These are phyloP conservation scores for Macrotis lagotis DNA, from an alignment of 2,113 vertebrate species.

Conservation along the genomic window DNA sequence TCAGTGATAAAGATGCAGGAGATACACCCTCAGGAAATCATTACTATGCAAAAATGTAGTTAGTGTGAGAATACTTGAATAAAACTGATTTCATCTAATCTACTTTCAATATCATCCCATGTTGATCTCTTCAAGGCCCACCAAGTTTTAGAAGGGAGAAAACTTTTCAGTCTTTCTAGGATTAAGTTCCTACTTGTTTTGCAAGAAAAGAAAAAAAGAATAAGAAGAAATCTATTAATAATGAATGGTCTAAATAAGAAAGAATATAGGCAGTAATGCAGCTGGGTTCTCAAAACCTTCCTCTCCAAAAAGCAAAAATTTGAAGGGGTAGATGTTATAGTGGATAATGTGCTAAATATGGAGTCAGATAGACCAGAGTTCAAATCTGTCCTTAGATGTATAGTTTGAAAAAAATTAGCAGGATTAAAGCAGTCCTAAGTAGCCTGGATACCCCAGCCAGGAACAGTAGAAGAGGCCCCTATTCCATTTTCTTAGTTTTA, in stretches of 20 bases:
- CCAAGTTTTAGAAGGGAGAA: neutral
- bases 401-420: no score
- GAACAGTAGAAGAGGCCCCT: no score
- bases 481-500: no score
- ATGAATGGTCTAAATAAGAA: neutral
- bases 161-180: neutral
- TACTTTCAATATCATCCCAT: neutral
- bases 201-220: neutral
- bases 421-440: no score
- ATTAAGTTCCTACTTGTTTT: neutral
- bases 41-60: neutral
- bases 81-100: neutral
- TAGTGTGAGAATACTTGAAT: neutral
- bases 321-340: neutral
- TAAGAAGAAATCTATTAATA: neutral
- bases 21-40: neutral
- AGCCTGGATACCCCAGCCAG: no score
- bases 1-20: neutral
- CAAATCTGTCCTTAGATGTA: neutral
- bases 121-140: neutral
- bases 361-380: neutral
- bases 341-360: rapidly evolving
- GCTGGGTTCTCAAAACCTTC: neutral
- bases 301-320: neutral
- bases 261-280: neutral